Evolutionary conservation across 2,797 vertebrate genomes (phyloP), one percentile per base, ranked within the genome.

Genomic region (Lutjanus campechanus): DNA sequence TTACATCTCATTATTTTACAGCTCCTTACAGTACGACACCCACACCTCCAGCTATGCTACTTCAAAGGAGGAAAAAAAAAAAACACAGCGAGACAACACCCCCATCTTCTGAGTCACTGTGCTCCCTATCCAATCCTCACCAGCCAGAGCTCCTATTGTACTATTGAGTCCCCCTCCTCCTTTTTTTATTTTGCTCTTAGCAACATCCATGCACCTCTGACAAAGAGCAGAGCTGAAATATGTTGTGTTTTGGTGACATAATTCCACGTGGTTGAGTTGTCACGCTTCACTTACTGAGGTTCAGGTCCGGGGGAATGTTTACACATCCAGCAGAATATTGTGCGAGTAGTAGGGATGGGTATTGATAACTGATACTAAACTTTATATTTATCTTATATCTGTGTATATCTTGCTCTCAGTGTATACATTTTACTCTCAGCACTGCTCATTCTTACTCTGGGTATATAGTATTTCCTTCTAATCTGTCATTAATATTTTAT

Each of bases 161-260:
- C 62, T n/a, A n/a, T n/a, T n/a, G 41, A 9, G 15, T 1, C n/a
- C 36, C 46, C 7, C 36, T 20, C 8, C 4, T 36, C 17, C 22
- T 7, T 29, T 13, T 74, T 43, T 41, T 65, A 41, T 76, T 43
- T 36, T 65, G 47, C 73, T 54, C 43, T 19, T 19, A 29, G 46
- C 29, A 64, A 61, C 58, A 15, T 71, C 44, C 17, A 19, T 46
- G 59, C 59, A 61, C 11, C 50, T 55, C 40, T 20, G 49, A 71
- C 54, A 61, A 20, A 11, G 63, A 84, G 15, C 62, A 1, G 46
- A 73, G 62, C 55, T 54, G 62, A 83, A 79, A 64, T 44, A 44
- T 77, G 73, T 17, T 17, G 36, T 7, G 40, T 75, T 74, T 60
- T 44, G 43, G 51, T 71, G 79, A 77, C 41, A 70, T 74, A 75